Conservation (phyloP, 2,888 invertebrate genomes). For the Alsophila aescularia region DNA sequence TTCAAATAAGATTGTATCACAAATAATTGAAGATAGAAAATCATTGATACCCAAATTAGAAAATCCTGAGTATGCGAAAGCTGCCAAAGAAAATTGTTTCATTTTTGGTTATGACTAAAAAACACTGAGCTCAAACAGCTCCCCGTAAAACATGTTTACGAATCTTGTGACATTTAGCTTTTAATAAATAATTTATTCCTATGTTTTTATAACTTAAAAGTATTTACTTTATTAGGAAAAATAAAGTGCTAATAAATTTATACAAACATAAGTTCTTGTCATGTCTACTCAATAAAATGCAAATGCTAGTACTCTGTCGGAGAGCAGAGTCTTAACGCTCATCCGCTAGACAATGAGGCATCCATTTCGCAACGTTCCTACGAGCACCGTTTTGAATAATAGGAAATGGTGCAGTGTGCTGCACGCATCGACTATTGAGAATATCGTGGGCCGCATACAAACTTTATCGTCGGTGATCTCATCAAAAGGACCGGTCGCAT, state of each 20-base stretch:
- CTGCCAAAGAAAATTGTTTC: not conserved
- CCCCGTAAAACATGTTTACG: conserved; percentile 1
- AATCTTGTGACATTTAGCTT: not conserved
- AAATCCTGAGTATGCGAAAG: not conserved
- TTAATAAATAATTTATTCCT: not conserved
- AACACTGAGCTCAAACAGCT: not conserved
- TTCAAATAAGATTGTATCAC: not conserved
- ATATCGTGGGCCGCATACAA: conserved; percentile 79
- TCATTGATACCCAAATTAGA: too few species aligned
- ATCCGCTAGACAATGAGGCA: conserved; percentile 72
- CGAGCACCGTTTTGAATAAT: conserved; percentile 71
- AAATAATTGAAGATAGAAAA: too few species aligned
- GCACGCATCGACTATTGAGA: conserved; percentile 76
- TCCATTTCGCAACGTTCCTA: conserved; percentile 72
- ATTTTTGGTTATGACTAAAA: not conserved
- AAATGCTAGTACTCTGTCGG: conserved; percentile 26
- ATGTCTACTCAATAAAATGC: conserved; percentile 30
- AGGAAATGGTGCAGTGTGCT: conserved; percentile 80
- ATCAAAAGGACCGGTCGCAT: conserved; percentile 83
- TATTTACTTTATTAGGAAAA: not conserved
- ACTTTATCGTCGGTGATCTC: conserved; percentile 78
- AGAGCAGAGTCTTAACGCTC: conserved; percentile 45
- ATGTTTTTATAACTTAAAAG: not conserved
- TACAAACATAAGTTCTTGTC: conserved; percentile 18
- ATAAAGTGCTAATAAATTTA: conserved; percentile 7